Percentiles rank a stretch among this genome's conserved stretches.
These are phyloP conservation scores for Talpa occidentalis DNA, from an alignment of 2,113 vertebrate species.

Conservation along the genomic window DNA sequence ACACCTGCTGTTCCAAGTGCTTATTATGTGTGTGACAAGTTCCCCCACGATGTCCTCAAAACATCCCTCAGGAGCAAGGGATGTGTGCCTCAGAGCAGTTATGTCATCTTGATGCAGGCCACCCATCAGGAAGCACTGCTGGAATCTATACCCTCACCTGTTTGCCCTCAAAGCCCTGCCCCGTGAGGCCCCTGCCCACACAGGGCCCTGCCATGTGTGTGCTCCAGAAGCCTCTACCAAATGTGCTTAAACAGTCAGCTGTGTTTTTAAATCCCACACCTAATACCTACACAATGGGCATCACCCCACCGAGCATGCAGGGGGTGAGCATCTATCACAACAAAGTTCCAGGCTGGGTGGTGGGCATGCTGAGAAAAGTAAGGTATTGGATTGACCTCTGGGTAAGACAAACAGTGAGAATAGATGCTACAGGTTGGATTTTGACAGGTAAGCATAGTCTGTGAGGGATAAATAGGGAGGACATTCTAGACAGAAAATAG, in stretches of 20 bases:
- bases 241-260: not conserved
- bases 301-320: not conserved
- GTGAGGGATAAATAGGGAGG: not conserved
- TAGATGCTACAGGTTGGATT: not conserved
- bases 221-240: not conserved
- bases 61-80: not conserved
- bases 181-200: no score
- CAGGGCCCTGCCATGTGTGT: not conserved
- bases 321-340: not conserved
- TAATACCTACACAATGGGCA: not conserved
- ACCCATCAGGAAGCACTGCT: not conserved
- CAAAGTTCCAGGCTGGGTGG: not conserved
- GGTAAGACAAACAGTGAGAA: not conserved
- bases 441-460: slow-evolving; percentile 8
- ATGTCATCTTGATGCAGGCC: not conserved
- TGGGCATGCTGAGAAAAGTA: not conserved
- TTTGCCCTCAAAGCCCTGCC: not conserved
- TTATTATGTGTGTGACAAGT: not conserved
- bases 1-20: not conserved
- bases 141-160: not conserved
- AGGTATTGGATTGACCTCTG: not conserved
- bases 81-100: not conserved
- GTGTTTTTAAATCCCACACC: not conserved
- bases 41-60: not conserved
- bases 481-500: not conserved